Evolutionary conservation across 2,113 vertebrate genomes (phyloP), one percentile per base, ranked within the genome.

Genomic region (Coregonus clupeaformis): DNA sequence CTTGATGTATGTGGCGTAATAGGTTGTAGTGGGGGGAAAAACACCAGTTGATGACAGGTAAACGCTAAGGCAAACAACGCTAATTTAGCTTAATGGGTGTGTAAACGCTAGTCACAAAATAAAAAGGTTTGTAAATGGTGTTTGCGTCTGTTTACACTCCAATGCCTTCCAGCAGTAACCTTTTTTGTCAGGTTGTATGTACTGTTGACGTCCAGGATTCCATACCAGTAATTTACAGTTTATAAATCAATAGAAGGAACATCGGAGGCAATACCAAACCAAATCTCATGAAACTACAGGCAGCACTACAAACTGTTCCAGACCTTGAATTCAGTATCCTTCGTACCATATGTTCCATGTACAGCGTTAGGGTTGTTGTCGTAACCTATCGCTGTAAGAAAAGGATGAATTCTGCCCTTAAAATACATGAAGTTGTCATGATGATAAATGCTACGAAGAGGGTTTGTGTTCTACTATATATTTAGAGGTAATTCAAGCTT

Each of bases 401-500:
- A 67, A 36, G 30, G 30, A 36, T 20, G 16, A 67, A 32, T 67
- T 36, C 12, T 18, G 52, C 52, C 45, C 45, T 69, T 42, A 42
- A 42, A 42, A 42, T 2, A 42, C 36, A 42, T 7, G n/a, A n/a
- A n/a, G 11, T 71, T 64, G 55, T 71, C 75, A 82, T 68, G 68
- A 60, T 72, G 42, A 77, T 83, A 77, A 77, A 84, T 57, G 65
- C 73, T 73, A 30, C n/a, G 42, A 72, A 36, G 16, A 22, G 27
- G 49, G 71, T 42, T 82, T 65, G 30, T 62, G 45, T 29, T 66
- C 45, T 67, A 11, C 9, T 42, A 7, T 42, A 66, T 64, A 45
- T 47, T 67, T 36, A 59, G 59, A 65, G 64, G 75, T 78, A 76
- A 77, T 80, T 78, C 30, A 72, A 78, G 64, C 74, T 72, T 72